Base-by-base conservation (phyloP, 2,113 vertebrate species). In the Grantiella picta region DNA sequence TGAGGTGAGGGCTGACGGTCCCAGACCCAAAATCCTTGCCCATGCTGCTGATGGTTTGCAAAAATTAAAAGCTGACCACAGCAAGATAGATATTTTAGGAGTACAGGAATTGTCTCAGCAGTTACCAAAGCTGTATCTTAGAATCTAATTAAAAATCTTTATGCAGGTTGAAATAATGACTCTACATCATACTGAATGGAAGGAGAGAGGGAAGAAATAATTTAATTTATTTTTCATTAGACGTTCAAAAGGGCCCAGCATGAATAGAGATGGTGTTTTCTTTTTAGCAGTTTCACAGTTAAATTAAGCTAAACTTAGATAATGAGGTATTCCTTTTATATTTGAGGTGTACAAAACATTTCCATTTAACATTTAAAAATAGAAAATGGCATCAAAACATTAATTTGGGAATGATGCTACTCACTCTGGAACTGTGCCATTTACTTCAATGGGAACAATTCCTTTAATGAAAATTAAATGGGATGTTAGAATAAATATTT, bases 11-110 rank as follows among this genome's bases (percentile, higher is more conserved):
- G 60, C 52, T 57, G 65, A 11, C n/a, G 24, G 29, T 38, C 15
- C 50, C 12, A 11, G 53, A 50, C n/a, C 11, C 1, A 2, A 57
- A 65, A 35, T 42, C 12, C 11, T 40, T 60, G 24, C 36, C 28
- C 21, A 4, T 0, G 4, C 8, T 61, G n/a, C 33, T 47, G 9
- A 10, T 20, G 9, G 21, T 27, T 54, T 0, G 0, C 27, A 50
- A 73, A 56, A 72, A 27, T 17, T 4, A 29, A 85, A 89, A 54
- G 24, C 20, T 65, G 33, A 31, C 15, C 25, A 40, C 40, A 56
- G 31, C 1, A 5, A n/a, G 13, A 40, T 4, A 49, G 19, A 23
- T 40, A 31, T 68, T 90, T 72, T 82, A 60, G 25, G 60, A 83
- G 78, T 5, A 17, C 2, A 82, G 25, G 40, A 70, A 21, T 19